phyloP scores from a whole-genome alignment of 2,797 vertebrate species.

The Gouania willdenowi region DNA sequence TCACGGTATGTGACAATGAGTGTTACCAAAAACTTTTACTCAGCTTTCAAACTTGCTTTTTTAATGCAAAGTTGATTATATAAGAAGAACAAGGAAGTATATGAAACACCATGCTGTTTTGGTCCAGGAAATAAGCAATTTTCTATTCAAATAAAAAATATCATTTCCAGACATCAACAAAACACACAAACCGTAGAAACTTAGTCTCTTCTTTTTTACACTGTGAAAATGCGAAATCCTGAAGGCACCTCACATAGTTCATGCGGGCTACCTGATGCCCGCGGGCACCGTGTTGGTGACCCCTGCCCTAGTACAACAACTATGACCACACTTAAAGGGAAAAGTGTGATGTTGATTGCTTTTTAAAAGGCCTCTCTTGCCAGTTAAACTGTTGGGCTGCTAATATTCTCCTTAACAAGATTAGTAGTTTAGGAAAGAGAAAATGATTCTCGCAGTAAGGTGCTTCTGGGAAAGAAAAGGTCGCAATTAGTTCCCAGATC shows the following conservation, averaged over 20 bases:
- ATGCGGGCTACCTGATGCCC: too few relatives aligned
- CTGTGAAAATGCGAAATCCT: conserved; percentile 23
- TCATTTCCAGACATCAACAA: not conserved
- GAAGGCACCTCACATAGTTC: too few relatives aligned
- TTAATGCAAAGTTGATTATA: too few relatives aligned
- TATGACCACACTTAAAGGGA: conserved; percentile 42
- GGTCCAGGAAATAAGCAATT: too few relatives aligned
- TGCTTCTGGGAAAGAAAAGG: conserved; percentile 53
- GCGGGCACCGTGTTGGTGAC: conserved; percentile 41
- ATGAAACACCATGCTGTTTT: too few relatives aligned
- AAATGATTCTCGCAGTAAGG: conserved; percentile 35
- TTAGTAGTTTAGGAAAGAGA: conserved; percentile 40
- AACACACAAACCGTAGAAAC: conserved; percentile 1
- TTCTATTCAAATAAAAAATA: too few relatives aligned
- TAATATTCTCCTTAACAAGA: conserved; percentile 50
- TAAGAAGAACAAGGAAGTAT: too few relatives aligned
- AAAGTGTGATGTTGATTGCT: conserved; percentile 52
- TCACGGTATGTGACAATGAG: too few relatives aligned
- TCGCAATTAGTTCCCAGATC: conserved; percentile 69
- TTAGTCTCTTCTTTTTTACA: conserved; percentile 23
- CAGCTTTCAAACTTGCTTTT: too few relatives aligned
- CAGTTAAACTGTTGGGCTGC: conserved; percentile 44
- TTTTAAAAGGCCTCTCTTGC: conserved; percentile 40
- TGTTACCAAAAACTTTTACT: too few relatives aligned
- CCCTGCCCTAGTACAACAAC: conserved; percentile 20